These are phyloP conservation scores for Drosophila asahinai DNA, from an alignment of 1,140 invertebrate species.

Conservation along the genomic window DNA sequence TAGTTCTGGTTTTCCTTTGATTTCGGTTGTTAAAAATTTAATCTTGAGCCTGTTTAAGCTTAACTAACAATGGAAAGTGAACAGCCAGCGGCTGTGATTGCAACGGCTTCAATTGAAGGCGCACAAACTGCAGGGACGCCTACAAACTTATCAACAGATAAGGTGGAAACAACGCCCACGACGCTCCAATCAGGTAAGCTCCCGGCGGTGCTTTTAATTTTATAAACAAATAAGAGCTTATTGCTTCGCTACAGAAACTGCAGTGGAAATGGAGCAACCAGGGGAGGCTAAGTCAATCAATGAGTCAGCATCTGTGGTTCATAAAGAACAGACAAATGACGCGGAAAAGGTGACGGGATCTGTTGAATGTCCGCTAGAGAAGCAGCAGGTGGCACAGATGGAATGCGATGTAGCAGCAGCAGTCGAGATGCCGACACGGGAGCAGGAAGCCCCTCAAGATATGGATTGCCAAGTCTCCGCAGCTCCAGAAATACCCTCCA, in stretches of 20 bases:
- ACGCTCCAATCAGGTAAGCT: slow-evolving; percentile 42
- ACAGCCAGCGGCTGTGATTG: slow-evolving; percentile 25
- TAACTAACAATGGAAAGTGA: slow-evolving; percentile 31
- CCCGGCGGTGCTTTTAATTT: not conserved
- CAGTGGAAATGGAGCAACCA: slow-evolving; percentile 5
- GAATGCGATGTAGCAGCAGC: slow-evolving; percentile 13
- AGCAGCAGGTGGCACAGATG: slow-evolving; percentile 1
- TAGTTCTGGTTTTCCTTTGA: not conserved
- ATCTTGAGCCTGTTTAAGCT: not conserved
- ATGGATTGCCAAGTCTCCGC: slow-evolving; percentile 26
- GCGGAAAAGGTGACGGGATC: not conserved
- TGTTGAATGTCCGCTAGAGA: not conserved
- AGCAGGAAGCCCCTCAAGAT: not conserved
- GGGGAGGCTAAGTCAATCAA: not conserved
- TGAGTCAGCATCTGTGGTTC: slow-evolving; percentile 3
- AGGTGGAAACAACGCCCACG: slow-evolving; percentile 21
- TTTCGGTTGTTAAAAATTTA: not conserved
- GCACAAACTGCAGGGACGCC: not conserved
- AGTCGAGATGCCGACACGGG: too few relatives aligned
- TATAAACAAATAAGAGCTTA: slow-evolving; percentile 7
- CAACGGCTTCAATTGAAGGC: not conserved
- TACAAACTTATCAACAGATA: slow-evolving; percentile 17
- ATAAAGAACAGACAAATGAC: not conserved
- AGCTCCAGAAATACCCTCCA: too few relatives aligned
- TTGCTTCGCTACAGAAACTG: slow-evolving; percentile 5